These are phyloP conservation scores for Dichetophora obliterata DNA, from an alignment of 2,888 invertebrate species.

Conservation along the genomic window DNA sequence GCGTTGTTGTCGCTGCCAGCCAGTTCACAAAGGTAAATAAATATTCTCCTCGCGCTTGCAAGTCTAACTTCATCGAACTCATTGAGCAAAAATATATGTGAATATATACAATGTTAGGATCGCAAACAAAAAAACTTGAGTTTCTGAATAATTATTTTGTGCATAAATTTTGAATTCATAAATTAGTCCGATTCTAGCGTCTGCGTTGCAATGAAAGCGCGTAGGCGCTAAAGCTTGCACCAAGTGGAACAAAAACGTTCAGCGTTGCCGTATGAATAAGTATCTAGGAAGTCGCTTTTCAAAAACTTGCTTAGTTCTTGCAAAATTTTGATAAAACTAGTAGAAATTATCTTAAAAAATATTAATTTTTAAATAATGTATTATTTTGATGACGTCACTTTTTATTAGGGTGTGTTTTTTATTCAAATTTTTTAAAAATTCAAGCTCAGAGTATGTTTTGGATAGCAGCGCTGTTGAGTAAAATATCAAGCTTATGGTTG, in stretches of 20 bases:
- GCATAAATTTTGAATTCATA: conserved; percentile 29
- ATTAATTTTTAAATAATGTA: too few species aligned
- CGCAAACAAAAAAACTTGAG: not conserved
- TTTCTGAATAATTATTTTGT: conserved; percentile 31
- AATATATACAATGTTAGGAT: not conserved
- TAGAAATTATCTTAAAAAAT: too few species aligned
- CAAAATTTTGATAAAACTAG: too few species aligned
- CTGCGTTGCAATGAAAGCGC: not conserved
- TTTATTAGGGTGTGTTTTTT: too few species aligned
- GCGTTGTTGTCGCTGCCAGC: not conserved
- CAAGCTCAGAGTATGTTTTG: too few species aligned
- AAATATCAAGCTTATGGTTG: too few species aligned
- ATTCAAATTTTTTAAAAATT: too few species aligned
- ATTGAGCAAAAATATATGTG: conserved; percentile 9
- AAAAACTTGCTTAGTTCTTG: too few species aligned
- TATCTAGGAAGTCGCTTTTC: too few species aligned
- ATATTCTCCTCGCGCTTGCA: conserved; percentile 16
- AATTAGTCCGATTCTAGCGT: conserved; percentile 11
- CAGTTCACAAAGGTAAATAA: not conserved
- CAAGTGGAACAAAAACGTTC: not conserved
- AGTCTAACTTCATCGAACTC: conserved; percentile 3
- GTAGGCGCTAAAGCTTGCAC: conserved; percentile 3
- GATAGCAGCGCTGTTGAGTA: too few species aligned
- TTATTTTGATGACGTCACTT: too few species aligned
- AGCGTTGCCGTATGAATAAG: not conserved